Conservation (phyloP, 2,888 invertebrate genomes). For the Melanostoma mellinum region DNA sequence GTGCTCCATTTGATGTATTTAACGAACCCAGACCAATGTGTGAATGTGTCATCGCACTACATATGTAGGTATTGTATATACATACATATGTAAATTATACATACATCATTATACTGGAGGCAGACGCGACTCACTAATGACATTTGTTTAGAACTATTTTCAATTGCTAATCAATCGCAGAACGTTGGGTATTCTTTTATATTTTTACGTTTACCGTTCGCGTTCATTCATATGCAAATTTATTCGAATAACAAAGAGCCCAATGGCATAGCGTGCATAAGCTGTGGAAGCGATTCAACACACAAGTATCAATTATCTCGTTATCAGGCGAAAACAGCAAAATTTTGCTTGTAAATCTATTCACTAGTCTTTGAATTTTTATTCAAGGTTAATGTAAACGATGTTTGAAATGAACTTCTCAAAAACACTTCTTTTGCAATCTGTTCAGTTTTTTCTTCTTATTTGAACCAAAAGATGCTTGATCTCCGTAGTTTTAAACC, state of each 20-base stretch:
- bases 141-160: conserved; percentile 13
- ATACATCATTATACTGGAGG: too few relatives aligned
- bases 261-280: background rate
- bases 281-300: conserved; percentile 1
- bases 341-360: background rate
- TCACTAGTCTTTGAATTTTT: background rate
- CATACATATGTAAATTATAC: too few relatives aligned
- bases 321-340: conserved; percentile 26
- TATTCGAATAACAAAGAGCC: background rate
- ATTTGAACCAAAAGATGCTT: too few relatives aligned
- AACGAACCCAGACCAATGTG: background rate
- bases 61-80: too few relatives aligned
- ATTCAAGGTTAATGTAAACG: background rate
- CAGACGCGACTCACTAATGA: too few relatives aligned
- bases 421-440: too few relatives aligned
- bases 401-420: too few relatives aligned
- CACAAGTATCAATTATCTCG: conserved; percentile 22
- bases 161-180: conserved; percentile 34
- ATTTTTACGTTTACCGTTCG: conserved; percentile 12
- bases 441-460: too few relatives aligned
- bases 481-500: too few relatives aligned
- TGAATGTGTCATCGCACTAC: conserved; percentile 11
- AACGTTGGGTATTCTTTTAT: conserved; percentile 7
- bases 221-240: conserved; percentile 44
- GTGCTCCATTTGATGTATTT: conserved; percentile 30